Evolutionary conservation across 2,888 invertebrate genomes (phyloP), one percentile per base, ranked within the genome.

Genomic region (Ichneumoninae sp.): DNA sequence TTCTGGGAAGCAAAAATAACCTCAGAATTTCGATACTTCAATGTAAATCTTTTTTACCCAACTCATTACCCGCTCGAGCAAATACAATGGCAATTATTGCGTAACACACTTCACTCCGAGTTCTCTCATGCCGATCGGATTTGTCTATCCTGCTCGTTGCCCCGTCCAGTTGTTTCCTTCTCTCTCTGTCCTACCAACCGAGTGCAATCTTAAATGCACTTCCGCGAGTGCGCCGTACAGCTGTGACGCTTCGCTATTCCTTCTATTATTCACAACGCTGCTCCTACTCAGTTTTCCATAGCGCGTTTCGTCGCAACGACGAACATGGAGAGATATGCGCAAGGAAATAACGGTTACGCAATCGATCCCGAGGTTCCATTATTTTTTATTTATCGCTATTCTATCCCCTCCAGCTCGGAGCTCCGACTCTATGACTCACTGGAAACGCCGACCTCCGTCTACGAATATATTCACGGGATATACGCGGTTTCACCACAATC

Each of bases 181-280:
- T 76, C 54, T 76, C 68, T 47, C 44, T 47, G 44, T 47, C 16
- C 44, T 47, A 66, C 40, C 54, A 40, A 76, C 52, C 26, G 62
- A 30, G 60, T 44, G 70, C 52, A 81, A 81, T 81, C 81, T 81
- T 8, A 70, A 80, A 81, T 81, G 81, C 81, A 76, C 75, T 81
- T 81, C 81, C 81, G 69, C 65, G 70, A 76, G 71, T 69, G 81
- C 54, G 62, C 76, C 26, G 19, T 52, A 26, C 16, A 22, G 8
- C 54, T 40, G 68, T 6, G 76, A 75, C 74, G 74, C 74, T 75
- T 65, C 65, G 13, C 65, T 65, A 22, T 65, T 75, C 33, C 65
- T 1, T 19, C 76, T 76, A 40, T 76, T 76, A 76, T 76, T 76
- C 76, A 76, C 76, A 76, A 54, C 57, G 50, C 10, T n/a, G 13